phyloP scores from a whole-genome alignment of 2,797 vertebrate species.

The Dromococcyx pavoninus region DNA sequence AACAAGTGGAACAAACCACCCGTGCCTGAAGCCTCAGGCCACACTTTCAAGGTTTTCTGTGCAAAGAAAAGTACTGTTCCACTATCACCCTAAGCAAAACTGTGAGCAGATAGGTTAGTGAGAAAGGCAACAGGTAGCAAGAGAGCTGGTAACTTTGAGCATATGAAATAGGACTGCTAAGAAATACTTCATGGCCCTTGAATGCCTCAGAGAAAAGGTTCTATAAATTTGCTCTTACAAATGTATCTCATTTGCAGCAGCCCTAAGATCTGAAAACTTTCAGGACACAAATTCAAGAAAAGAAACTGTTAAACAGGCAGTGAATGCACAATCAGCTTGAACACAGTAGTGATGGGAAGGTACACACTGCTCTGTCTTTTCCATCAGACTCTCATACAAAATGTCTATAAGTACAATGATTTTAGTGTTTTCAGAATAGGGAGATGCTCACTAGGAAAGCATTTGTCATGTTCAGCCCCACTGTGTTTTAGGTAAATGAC shows the following conservation, averaged over 20 bases:
- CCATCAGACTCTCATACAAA: background rate
- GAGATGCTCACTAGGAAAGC: background rate
- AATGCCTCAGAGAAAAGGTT: background rate
- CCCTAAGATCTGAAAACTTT: background rate
- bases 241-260: background rate
- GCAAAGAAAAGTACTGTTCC: background rate
- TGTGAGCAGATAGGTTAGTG: background rate
- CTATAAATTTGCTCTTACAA: background rate
- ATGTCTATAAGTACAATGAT: background rate
- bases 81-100: background rate
- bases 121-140: background rate
- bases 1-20: background rate
- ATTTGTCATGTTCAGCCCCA: background rate
- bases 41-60: background rate
- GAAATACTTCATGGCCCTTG: background rate
- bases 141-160: background rate
- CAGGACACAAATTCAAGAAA: background rate
- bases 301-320: background rate
- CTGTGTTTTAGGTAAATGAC: background rate
- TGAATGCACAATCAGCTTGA: background rate
- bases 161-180: background rate
- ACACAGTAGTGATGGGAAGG: background rate
- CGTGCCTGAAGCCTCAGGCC: background rate
- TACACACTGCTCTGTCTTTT: background rate
- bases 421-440: background rate